Percentiles rank a stretch among this genome's conserved stretches.
Evolutionary conservation across 2,797 vertebrate species (phyloP).

Genomic region (Parauchenoglanis punctatus): DNA sequence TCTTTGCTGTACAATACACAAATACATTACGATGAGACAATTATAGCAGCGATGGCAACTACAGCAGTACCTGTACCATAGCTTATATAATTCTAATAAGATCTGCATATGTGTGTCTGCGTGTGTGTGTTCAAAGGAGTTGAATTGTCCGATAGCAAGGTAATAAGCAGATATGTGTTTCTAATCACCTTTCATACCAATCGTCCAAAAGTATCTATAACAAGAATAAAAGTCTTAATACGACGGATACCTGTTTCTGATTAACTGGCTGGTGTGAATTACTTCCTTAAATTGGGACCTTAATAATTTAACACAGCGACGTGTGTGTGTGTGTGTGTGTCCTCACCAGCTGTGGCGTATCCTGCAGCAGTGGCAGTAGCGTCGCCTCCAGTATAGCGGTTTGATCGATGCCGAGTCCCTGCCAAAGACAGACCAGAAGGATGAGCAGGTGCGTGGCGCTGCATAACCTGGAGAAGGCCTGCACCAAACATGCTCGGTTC

Average conservation of each 20-base stretch:
- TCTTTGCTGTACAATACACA: background rate
- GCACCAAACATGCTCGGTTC: constrained; percentile 80
- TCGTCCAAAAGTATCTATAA: too few relatives aligned
- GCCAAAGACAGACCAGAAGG: constrained; percentile 87
- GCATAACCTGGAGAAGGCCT: constrained; percentile 82
- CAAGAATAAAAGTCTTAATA: too few relatives aligned
- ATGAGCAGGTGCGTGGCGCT: constrained; percentile 89
- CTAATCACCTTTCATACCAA: background rate
- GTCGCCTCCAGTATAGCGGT: constrained; percentile 86
- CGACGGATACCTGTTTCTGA: background rate
- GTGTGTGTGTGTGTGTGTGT: constrained; percentile 42
- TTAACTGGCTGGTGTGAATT: background rate
- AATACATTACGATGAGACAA: too few relatives aligned
- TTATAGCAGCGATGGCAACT: background rate
- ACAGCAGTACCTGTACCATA: background rate
- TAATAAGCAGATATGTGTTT: background rate
- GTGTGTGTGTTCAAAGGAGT: constrained; percentile 8
- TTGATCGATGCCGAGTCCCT: constrained; percentile 86
- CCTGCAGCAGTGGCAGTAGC: constrained; percentile 86
- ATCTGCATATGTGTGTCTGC: constrained; percentile 21
- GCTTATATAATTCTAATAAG: background rate
- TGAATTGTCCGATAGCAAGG: background rate
- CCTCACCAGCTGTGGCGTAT: constrained; percentile 83
- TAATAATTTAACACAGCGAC: too few relatives aligned
- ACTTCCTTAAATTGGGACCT: background rate